These are phyloP conservation scores for Morinoia aosen DNA, from an alignment of 2,888 invertebrate genomes.

Conservation along the genomic window DNA sequence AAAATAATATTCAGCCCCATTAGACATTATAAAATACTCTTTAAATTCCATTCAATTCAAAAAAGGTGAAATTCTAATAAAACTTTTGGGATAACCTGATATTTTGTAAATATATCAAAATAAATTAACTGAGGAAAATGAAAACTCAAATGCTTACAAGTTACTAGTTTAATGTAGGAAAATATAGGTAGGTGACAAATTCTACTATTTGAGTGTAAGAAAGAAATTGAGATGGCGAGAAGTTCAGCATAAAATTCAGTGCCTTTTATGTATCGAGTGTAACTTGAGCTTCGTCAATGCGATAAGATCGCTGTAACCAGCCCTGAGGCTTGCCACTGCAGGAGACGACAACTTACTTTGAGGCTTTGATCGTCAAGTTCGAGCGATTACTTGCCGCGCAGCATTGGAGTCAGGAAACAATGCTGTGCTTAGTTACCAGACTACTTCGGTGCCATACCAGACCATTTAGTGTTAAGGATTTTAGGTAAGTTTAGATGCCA, in stretches of 20 bases:
- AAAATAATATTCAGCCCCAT: too few species aligned
- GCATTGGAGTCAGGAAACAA: too few species aligned
- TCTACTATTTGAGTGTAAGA: background rate
- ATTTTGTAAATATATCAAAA: background rate
- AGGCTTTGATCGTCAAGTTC: too few species aligned
- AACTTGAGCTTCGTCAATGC: background rate
- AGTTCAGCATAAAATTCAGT: background rate
- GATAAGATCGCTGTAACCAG: background rate
- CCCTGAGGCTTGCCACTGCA: background rate
- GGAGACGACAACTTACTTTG: background rate
- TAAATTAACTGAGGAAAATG: background rate
- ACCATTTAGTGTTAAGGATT: too few species aligned
- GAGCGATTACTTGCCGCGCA: too few species aligned
- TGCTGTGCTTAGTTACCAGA: too few species aligned
- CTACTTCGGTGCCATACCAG: too few species aligned
- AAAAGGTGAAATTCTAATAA: too few species aligned
- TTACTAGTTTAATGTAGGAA: background rate
- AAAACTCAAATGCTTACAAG: background rate
- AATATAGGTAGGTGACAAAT: background rate
- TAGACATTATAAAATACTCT: too few species aligned
- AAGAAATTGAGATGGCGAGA: background rate
- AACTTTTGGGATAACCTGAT: too few species aligned
- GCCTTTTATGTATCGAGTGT: background rate
- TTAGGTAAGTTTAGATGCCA: too few species aligned
- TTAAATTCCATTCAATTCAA: too few species aligned